A percentile compares a stretch with the other conserved stretches of the same genome.
Evolutionary conservation across 1,140 invertebrate genomes (phyloP).

Genomic region (Trachymyrmex cornetzi): DNA sequence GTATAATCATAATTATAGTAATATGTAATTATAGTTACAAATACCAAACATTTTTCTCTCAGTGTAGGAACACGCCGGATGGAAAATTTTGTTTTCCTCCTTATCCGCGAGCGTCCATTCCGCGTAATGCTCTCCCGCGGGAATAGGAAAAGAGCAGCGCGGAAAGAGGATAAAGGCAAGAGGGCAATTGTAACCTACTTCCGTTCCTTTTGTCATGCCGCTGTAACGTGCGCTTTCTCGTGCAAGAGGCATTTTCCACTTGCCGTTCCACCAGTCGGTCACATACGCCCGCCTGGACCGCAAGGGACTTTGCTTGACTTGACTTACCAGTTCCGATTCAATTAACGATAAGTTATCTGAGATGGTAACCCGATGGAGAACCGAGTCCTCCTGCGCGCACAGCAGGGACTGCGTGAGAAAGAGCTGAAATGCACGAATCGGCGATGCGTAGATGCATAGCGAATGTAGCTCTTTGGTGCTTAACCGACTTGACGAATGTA

Average conservation of each 20-base stretch:
- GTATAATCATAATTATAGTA: too few species aligned
- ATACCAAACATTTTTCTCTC: too few species aligned
- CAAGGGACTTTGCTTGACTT: constrained; percentile 34
- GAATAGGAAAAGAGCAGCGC: not conserved
- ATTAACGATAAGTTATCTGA: constrained; percentile 53
- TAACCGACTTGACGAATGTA: not conserved
- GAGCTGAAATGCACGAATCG: not conserved
- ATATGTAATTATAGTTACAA: too few species aligned
- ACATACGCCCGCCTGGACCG: constrained; percentile 18
- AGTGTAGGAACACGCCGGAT: not conserved
- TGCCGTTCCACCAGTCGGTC: constrained; percentile 21
- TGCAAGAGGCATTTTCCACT: constrained; percentile 38
- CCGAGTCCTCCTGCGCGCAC: not conserved
- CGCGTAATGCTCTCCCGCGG: constrained; percentile 24
- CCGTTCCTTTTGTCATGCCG: constrained; percentile 49
- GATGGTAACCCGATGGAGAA: constrained; percentile 12
- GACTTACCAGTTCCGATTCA: constrained; percentile 47
- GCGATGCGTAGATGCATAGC: not conserved
- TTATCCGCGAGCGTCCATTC: constrained; percentile 46
- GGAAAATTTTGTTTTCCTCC: constrained; percentile 46
- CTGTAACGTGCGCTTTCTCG: constrained; percentile 4
- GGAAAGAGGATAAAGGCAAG: not conserved
- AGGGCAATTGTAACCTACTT: constrained; percentile 53
- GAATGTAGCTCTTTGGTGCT: not conserved
- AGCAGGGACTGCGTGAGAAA: constrained; percentile 11